phyloP scores from a whole-genome alignment of 2,888 invertebrate genomes.

The Notocelia uddmanniana region DNA sequence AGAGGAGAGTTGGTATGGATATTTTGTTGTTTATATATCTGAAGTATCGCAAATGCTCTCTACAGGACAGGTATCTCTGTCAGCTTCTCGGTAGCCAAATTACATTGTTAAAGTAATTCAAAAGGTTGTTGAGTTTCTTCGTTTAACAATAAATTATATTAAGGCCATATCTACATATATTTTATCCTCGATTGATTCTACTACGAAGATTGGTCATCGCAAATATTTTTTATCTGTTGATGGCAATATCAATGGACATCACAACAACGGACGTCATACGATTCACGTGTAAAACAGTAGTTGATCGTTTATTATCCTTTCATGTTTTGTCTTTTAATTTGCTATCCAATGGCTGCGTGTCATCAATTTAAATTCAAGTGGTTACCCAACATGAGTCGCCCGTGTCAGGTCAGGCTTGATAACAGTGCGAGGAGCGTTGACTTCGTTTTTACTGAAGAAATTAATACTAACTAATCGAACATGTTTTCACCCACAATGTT shows the following conservation, averaged over 20 bases:
- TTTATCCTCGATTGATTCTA: too few species aligned
- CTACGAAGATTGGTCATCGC: too few species aligned
- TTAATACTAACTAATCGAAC: not conserved
- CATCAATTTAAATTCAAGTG: conserved; percentile 1
- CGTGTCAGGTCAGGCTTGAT: not conserved
- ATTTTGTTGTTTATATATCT: too few species aligned
- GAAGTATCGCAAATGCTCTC: too few species aligned
- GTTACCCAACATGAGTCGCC: not conserved
- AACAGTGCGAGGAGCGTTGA: not conserved
- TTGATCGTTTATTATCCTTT: not conserved
- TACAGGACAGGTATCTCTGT: too few species aligned
- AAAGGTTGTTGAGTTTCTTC: too few species aligned
- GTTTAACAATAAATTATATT: too few species aligned
- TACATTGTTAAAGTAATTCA: too few species aligned
- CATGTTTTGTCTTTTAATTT: not conserved
- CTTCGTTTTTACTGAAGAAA: not conserved
- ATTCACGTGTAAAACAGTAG: not conserved
- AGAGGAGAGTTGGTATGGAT: too few species aligned
- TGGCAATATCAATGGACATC: too few species aligned
- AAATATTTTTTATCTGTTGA: not conserved
- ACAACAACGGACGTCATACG: not conserved
- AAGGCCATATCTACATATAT: too few species aligned
- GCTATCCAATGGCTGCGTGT: conserved; percentile 1
- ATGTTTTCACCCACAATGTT: not conserved
- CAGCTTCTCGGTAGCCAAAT: too few species aligned